Conservation (phyloP, 1,140 invertebrate genomes). For the Eupeodes corollae region DNA sequence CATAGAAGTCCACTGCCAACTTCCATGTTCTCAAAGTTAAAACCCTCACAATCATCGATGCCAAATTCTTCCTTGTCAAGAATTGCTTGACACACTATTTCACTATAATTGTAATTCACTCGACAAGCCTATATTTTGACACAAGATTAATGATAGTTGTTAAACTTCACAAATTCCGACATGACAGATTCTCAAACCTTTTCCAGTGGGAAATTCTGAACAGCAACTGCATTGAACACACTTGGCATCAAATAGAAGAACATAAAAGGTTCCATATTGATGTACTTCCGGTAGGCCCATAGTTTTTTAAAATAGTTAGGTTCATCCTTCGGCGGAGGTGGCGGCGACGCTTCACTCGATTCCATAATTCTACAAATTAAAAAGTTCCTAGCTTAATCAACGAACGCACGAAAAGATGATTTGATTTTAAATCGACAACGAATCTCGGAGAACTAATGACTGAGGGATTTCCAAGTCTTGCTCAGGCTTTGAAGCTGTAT, state of each 20-base stretch:
- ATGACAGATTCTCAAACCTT: constrained; percentile 34
- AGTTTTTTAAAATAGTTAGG: constrained; percentile 28
- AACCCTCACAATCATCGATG: constrained; percentile 25
- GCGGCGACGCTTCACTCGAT: not conserved
- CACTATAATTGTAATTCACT: constrained; percentile 46
- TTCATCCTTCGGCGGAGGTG: constrained; percentile 10
- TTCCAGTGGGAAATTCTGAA: constrained; percentile 43
- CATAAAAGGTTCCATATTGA: constrained; percentile 41
- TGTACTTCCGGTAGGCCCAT: constrained; percentile 25
- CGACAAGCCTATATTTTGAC: constrained; percentile 46
- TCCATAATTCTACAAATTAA: too few relatives aligned
- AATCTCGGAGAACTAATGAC: too few relatives aligned
- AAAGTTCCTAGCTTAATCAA: too few relatives aligned
- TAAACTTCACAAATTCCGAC: not conserved
- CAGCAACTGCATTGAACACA: constrained; percentile 38
- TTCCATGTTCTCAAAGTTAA: constrained; percentile 30
- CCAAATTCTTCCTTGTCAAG: constrained; percentile 30
- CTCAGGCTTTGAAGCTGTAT: too few relatives aligned
- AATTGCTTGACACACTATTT: constrained; percentile 47
- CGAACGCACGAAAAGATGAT: too few relatives aligned
- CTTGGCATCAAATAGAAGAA: constrained; percentile 40
- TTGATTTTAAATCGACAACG: too few relatives aligned
- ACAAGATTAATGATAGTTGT: not conserved
- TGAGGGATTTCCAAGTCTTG: too few relatives aligned
- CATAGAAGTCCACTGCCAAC: constrained; percentile 11